These are phyloP conservation scores for Halictus rubicundus DNA, from an alignment of 1,140 invertebrate species.

Conservation along the genomic window DNA sequence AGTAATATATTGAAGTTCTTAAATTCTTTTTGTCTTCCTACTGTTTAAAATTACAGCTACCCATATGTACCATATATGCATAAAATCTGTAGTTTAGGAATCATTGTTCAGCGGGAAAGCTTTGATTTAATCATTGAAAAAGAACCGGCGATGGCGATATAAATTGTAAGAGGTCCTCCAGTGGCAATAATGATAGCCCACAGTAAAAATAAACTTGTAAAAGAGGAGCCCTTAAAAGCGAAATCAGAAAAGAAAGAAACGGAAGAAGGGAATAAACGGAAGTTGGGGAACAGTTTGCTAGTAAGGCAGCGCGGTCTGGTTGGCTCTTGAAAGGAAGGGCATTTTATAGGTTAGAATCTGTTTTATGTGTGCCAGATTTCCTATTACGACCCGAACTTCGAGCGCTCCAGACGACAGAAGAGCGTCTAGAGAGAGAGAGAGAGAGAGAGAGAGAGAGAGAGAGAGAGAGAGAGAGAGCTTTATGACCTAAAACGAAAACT, in stretches of 20 bases:
- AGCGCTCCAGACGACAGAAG: constrained; percentile 57
- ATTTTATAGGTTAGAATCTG: constrained; percentile 73
- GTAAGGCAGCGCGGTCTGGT: constrained; percentile 34
- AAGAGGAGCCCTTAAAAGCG: neutral
- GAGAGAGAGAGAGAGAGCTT: constrained; percentile 34
- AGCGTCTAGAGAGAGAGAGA: constrained; percentile 24
- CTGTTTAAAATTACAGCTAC: no score
- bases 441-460: constrained; percentile 18
- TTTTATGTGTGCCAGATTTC: constrained; percentile 69
- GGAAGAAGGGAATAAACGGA: constrained; percentile 4
- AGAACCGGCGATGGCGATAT: no score
- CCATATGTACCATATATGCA: no score
- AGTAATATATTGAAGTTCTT: no score
- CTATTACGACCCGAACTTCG: constrained; percentile 62
- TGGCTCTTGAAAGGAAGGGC: constrained; percentile 52
- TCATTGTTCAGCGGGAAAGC: no score
- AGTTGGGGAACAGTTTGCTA: constrained; percentile 28
- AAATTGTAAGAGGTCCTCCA: neutral
- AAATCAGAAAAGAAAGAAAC: constrained; percentile 1
- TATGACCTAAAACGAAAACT: constrained; percentile 63
- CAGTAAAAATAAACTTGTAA: neutral
- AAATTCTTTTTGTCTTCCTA: no score
- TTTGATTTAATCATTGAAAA: neutral
- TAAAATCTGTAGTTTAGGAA: no score
- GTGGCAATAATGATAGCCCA: neutral